These are phyloP conservation scores for Volucella inflata DNA, from an alignment of 2,888 invertebrate species.

Conservation along the genomic window DNA sequence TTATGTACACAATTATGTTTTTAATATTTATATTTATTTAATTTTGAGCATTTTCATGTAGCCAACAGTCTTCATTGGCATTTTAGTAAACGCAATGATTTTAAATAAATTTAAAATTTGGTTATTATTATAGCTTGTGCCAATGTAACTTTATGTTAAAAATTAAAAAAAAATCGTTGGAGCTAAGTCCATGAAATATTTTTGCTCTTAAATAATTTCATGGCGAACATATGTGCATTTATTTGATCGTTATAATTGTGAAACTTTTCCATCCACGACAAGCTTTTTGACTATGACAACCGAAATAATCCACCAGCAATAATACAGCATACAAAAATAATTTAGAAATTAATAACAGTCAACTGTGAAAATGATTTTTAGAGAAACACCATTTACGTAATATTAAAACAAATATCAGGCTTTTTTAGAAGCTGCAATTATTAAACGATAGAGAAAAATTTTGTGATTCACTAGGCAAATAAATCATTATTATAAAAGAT, in stretches of 20 bases:
- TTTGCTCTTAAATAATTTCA: constrained; percentile 7
- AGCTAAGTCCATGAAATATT: neutral
- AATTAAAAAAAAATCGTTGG: no score
- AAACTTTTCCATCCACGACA: neutral
- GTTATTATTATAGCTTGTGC: no score
- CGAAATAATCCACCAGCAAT: constrained; percentile 14
- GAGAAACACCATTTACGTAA: constrained; percentile 27
- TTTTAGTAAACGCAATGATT: no score
- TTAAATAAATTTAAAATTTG: no score
- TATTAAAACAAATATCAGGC: constrained; percentile 67
- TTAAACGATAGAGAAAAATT: constrained; percentile 49
- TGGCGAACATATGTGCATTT: no score
- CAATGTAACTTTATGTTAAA: no score
- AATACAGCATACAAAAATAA: constrained; percentile 5
- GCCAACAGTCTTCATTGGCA: no score
- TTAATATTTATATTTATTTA: no score
- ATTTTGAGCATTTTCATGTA: no score
- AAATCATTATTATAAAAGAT: constrained; percentile 54
- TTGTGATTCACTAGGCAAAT: constrained; percentile 72
- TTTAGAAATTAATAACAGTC: constrained; percentile 11
- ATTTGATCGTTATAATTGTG: no score
- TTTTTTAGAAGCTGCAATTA: constrained; percentile 72
- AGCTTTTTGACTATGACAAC: constrained; percentile 41
- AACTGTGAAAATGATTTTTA: constrained; percentile 37
- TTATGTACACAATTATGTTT: no score